A percentile compares a stretch with the other conserved stretches of the same genome.
Evolutionary conservation across 2,113 vertebrate species (phyloP).

Genomic region (Mionectes macconnelli): DNA sequence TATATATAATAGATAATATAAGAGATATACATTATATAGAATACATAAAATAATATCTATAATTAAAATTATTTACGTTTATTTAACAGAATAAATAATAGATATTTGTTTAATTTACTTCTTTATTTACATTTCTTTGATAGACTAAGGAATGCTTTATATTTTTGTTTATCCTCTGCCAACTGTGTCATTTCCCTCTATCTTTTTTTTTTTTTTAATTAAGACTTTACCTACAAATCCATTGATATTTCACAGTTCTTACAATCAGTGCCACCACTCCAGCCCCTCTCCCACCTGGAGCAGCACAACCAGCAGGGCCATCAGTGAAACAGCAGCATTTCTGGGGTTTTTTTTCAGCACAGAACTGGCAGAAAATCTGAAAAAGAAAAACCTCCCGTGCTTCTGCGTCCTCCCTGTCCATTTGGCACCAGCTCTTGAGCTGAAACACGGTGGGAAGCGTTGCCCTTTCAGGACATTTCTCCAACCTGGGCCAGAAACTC

Average conservation of each 20-base stretch:
- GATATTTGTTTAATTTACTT: too few relatives aligned
- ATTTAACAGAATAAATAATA: too few relatives aligned
- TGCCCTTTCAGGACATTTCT: background rate
- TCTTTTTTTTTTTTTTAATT: background rate
- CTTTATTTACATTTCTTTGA: background rate
- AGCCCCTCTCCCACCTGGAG: background rate
- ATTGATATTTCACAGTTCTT: background rate
- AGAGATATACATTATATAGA: too few relatives aligned
- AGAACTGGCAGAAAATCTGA: background rate
- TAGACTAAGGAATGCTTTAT: background rate
- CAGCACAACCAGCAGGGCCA: accelerated
- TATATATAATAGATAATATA: too few relatives aligned
- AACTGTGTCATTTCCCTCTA: background rate
- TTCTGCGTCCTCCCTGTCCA: background rate
- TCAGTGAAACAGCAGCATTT: accelerated
- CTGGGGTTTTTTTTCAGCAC: background rate
- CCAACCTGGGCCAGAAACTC: background rate
- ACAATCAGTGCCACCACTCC: background rate
- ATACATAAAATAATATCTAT: too few relatives aligned
- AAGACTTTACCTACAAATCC: background rate
- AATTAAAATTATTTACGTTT: too few relatives aligned
- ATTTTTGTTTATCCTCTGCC: background rate
- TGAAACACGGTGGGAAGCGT: background rate
- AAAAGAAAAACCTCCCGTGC: background rate
- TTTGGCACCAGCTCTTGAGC: background rate